phyloP scores from a whole-genome alignment of 2,113 vertebrate species.

The Peromyscus polionotus region DNA sequence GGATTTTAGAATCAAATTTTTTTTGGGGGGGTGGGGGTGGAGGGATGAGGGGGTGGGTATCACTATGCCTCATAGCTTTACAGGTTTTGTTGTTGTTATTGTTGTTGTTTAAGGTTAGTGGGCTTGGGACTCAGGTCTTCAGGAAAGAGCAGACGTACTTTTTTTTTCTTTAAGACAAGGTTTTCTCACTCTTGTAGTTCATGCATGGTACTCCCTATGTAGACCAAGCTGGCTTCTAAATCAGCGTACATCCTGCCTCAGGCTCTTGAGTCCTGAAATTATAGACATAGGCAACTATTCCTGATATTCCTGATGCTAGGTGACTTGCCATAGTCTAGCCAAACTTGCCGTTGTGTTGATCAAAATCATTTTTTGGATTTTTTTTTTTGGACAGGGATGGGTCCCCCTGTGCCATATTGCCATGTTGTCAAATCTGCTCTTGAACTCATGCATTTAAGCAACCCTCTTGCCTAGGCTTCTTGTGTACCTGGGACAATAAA shows the following conservation, averaged over 20 bases:
- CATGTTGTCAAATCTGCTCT: not conserved
- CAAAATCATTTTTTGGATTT: not conserved
- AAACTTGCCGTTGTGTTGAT: not conserved
- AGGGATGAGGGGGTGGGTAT: not conserved
- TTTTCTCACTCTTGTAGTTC: not conserved
- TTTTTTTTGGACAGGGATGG: not conserved
- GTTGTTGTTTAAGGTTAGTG: not conserved
- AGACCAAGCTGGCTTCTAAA: not conserved
- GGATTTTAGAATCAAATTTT: not conserved
- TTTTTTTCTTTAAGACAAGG: not conserved
- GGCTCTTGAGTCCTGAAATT: not conserved
- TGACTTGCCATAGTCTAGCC: not conserved
- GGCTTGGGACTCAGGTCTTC: not conserved
- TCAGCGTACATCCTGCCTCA: not conserved
- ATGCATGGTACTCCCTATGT: too few species aligned
- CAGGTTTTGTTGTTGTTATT: too few species aligned
- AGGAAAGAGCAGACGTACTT: not conserved
- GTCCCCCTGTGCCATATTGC: too few species aligned
- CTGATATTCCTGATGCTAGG: not conserved
- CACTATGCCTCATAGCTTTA: too few species aligned
- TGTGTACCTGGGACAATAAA: not conserved
- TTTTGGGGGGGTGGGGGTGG: too few species aligned
- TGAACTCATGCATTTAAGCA: not conserved
- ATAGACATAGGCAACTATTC: not conserved
- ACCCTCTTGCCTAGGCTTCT: not conserved